Evolutionary conservation across 2,113 vertebrate species (phyloP).

Genomic region (Rousettus leschenaultii): DNA sequence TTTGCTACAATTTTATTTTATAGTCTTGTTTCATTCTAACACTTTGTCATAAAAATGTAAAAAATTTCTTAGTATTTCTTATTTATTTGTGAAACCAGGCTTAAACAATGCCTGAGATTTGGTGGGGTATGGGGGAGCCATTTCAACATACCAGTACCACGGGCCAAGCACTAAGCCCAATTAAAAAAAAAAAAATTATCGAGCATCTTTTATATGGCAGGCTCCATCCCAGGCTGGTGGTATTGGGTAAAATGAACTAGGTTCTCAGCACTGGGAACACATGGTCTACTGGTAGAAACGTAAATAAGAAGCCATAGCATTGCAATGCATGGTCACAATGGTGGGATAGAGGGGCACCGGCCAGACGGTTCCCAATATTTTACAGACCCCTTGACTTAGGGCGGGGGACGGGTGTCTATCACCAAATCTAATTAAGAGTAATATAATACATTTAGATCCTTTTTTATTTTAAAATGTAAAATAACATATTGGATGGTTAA

Average conservation of each 20-base stretch:
- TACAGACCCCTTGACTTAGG: not conserved
- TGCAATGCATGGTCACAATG: not conserved
- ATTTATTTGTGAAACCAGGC: slow-evolving; percentile 20
- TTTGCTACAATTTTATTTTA: slow-evolving; percentile 58
- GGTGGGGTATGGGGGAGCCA: not conserved
- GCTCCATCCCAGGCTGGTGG: not conserved
- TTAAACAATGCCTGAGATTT: not conserved
- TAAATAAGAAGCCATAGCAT: not conserved
- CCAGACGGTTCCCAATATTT: not conserved
- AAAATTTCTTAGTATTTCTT: not conserved
- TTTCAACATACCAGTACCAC: not conserved
- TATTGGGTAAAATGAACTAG: not conserved
- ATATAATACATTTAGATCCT: not conserved
- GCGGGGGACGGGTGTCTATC: not conserved
- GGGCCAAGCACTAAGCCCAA: not conserved
- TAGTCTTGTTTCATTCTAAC: slow-evolving; percentile 22
- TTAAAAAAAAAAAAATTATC: not conserved
- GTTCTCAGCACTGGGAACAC: not conserved
- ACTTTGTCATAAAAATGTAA: slow-evolving; percentile 50
- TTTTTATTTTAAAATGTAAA: not conserved
- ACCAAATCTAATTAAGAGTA: not conserved
- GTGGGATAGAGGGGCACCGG: no score
- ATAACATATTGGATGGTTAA: not conserved
- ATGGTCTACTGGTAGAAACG: not conserved
- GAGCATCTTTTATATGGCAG: not conserved